These are phyloP conservation scores for Solenopsis fugax DNA, from an alignment of 1,140 invertebrate genomes.

Conservation along the genomic window DNA sequence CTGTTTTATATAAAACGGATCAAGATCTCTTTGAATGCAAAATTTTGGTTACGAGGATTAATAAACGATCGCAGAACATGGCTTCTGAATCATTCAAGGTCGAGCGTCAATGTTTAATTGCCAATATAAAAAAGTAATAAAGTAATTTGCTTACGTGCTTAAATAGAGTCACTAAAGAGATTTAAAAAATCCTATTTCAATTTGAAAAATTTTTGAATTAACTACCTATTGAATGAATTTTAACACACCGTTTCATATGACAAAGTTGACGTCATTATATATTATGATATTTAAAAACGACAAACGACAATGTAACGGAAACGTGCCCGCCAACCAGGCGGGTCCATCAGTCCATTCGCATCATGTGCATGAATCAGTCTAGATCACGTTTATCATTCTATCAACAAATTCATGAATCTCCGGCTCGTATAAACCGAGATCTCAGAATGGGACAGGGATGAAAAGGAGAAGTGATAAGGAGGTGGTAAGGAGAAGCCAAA, in stretches of 20 bases:
- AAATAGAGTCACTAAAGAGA: neutral
- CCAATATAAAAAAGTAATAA: neutral
- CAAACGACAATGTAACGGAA: slow-evolving; percentile 6
- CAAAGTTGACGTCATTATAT: neutral
- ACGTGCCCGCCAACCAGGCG: slow-evolving; percentile 31
- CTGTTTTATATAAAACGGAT: neutral
- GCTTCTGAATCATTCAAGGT: neutral
- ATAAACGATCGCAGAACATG: neutral
- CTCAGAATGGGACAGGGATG: neutral
- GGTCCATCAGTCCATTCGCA: slow-evolving; percentile 41
- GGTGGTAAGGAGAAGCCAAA: neutral
- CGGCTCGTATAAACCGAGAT: neutral
- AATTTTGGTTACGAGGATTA: neutral
- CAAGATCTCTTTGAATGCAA: neutral
- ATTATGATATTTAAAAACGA: neutral
- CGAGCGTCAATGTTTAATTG: neutral
- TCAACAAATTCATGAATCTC: slow-evolving; percentile 1
- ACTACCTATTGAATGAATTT: slow-evolving; percentile 13
- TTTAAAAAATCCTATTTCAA: neutral
- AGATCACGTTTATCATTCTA: slow-evolving; percentile 14
- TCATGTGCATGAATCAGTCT: neutral
- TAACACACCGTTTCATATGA: neutral
- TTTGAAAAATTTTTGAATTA: neutral
- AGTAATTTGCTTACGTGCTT: neutral
- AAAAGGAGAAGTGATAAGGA: no score